Evolutionary conservation across 2,113 vertebrate genomes (phyloP).

Genomic region (Oryzias curvinotus): DNA sequence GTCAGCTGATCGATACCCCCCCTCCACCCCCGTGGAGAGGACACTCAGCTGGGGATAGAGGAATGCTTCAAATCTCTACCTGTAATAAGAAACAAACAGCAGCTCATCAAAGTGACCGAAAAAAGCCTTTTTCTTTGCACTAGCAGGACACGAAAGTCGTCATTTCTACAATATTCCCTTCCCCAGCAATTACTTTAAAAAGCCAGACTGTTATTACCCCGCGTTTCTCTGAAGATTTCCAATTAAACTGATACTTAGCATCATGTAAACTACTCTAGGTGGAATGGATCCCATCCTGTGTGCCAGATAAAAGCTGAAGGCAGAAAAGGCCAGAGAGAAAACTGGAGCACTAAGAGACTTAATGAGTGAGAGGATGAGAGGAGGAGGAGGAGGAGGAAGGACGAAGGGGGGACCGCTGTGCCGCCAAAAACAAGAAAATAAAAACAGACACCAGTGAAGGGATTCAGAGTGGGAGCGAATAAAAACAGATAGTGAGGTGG

Average conservation of each 20-base stretch:
- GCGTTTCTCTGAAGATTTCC: constrained; percentile 57
- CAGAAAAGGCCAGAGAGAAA: constrained; percentile 38
- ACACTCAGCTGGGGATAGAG: constrained; percentile 16
- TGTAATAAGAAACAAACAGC: background rate
- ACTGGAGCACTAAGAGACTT: constrained; percentile 30
- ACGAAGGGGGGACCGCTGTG: constrained; percentile 8
- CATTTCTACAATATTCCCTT: constrained; percentile 17
- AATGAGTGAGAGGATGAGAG: constrained; percentile 39
- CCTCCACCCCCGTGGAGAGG: constrained; percentile 18
- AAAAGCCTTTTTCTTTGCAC: too few species aligned
- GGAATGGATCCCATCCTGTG: constrained; percentile 54
- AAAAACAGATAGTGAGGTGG: constrained; percentile 53
- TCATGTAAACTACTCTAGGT: constrained; percentile 46
- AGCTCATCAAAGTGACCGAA: too few species aligned
- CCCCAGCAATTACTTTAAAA: constrained; percentile 59
- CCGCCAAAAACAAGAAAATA: constrained; percentile 26
- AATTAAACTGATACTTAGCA: constrained; percentile 62
- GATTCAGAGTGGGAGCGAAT: constrained; percentile 38
- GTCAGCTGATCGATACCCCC: constrained; percentile 62
- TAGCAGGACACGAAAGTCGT: constrained; percentile 7
- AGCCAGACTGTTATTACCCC: constrained; percentile 50
- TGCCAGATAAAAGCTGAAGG: constrained; percentile 54
- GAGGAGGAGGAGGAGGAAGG: constrained; percentile 13
- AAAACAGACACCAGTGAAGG: constrained; percentile 37
- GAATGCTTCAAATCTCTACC: constrained; percentile 20